A percentile compares a stretch with the other conserved stretches of the same genome.
Evolutionary conservation across 2,797 vertebrate genomes (phyloP).

Genomic region (Mus caroli): DNA sequence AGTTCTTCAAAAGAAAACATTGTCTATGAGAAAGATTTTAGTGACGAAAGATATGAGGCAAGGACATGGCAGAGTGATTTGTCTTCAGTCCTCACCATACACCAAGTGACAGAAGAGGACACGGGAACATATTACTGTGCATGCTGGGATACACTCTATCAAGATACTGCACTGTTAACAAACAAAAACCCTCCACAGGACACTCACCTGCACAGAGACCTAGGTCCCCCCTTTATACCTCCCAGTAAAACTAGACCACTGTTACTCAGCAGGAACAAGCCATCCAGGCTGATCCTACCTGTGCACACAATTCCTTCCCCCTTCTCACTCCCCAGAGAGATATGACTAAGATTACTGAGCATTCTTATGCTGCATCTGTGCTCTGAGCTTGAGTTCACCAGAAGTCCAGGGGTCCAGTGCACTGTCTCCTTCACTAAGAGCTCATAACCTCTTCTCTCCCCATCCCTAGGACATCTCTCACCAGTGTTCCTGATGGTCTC

Average conservation of each 20-base stretch:
- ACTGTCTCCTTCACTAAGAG: neutral
- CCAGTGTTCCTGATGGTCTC: neutral
- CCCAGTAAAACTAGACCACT: neutral
- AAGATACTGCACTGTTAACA: neutral
- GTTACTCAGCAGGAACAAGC: constrained; percentile 24
- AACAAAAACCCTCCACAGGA: neutral
- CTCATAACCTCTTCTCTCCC: neutral
- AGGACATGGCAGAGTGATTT: neutral
- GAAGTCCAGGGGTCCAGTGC: neutral
- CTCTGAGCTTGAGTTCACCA: neutral
- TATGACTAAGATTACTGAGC: neutral
- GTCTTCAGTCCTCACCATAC: constrained; percentile 51
- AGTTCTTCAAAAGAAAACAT: constrained; percentile 68
- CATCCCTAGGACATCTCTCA: neutral
- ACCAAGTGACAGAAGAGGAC: neutral
- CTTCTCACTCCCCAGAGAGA: too few relatives aligned
- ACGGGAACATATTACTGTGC: constrained; percentile 24
- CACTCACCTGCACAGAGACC: rapidly evolving
- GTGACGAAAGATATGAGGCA: constrained; percentile 36
- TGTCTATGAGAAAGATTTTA: constrained; percentile 14
- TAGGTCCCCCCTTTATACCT: neutral
- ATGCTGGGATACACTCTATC: constrained; percentile 6
- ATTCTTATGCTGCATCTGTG: neutral
- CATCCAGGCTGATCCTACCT: rapidly evolving
- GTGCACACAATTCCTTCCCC: neutral